Evolutionary conservation across 2,797 vertebrate genomes (phyloP).

Genomic region (Sphenodon punctatus): DNA sequence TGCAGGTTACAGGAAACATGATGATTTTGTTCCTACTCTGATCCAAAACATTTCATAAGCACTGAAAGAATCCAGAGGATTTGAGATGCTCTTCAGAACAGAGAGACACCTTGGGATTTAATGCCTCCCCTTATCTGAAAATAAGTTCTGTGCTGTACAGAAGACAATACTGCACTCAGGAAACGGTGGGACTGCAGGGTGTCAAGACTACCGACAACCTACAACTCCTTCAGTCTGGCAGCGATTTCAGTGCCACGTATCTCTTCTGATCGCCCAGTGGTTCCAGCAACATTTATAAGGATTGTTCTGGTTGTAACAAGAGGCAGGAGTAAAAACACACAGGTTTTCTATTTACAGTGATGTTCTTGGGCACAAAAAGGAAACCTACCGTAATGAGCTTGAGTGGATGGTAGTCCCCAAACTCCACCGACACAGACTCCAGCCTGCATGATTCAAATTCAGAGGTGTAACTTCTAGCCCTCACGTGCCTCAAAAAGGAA

Average conservation of each 20-base stretch:
- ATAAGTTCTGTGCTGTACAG: not conserved
- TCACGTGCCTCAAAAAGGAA: constrained; percentile 82
- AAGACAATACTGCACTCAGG: not conserved
- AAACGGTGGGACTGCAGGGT: not conserved
- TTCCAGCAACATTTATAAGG: not conserved
- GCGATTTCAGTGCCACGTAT: not conserved
- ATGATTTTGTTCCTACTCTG: constrained; percentile 22
- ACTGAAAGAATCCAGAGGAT: not conserved
- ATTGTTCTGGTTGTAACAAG: not conserved
- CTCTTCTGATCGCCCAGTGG: not conserved
- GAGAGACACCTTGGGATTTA: not conserved
- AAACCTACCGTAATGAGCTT: constrained; percentile 90
- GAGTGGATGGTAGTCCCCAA: constrained; percentile 92
- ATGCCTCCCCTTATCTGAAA: not conserved
- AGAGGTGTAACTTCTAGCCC: constrained; percentile 82
- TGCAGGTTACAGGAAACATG: constrained; percentile 10
- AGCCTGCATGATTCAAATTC: constrained; percentile 80
- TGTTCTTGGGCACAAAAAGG: not conserved
- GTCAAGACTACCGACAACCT: not conserved
- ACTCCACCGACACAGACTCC: constrained; percentile 81
- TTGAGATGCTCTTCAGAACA: not conserved
- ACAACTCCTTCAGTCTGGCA: not conserved
- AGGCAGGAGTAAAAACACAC: not conserved
- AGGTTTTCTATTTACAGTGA: not conserved
- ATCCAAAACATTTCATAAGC: constrained; percentile 16